Conservation (phyloP, 2,113 vertebrate species). For the Marcusenius ussheri region DNA sequence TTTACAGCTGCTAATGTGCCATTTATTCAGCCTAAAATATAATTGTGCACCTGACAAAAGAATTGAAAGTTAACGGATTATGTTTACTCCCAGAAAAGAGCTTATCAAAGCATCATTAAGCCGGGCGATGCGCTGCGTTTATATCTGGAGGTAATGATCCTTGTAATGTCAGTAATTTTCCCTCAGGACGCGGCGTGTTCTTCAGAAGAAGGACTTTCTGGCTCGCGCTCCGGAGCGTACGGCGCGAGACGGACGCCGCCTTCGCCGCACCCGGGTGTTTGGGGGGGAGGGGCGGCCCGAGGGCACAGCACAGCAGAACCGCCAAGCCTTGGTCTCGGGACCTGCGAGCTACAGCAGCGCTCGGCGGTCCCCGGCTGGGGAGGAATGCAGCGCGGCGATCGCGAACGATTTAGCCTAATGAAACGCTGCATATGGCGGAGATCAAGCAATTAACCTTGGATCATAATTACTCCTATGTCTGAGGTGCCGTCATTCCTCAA, state of each 20-base stretch:
- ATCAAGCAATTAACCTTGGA: slow-evolving; percentile 40
- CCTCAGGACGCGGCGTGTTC: slow-evolving; percentile 52
- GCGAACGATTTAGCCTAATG: slow-evolving; percentile 18
- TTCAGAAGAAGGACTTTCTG: slow-evolving; percentile 51
- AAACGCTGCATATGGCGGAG: slow-evolving; percentile 35
- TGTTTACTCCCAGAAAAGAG: slow-evolving; percentile 69
- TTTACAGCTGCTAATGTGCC: neutral
- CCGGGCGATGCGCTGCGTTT: slow-evolving; percentile 63
- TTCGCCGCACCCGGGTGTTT: slow-evolving; percentile 35
- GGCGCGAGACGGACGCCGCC: slow-evolving; percentile 56
- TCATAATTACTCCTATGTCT: slow-evolving; percentile 21
- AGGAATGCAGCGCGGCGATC: neutral
- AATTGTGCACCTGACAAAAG: slow-evolving; percentile 54
- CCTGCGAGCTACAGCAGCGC: slow-evolving; percentile 48
- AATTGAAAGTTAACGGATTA: slow-evolving; percentile 68
- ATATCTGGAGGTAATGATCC: slow-evolving; percentile 75
- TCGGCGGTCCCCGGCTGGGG: neutral
- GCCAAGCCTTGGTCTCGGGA: slow-evolving; percentile 40
- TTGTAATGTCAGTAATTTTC: slow-evolving; percentile 68
- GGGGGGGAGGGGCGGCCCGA: slow-evolving; percentile 33
- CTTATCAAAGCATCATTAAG: slow-evolving; percentile 66
- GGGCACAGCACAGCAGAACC: neutral
- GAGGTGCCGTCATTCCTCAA: slow-evolving; percentile 29
- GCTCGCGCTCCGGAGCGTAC: slow-evolving; percentile 55
- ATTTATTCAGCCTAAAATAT: slow-evolving; percentile 50